Conservation (phyloP, 2,888 invertebrate genomes). For the Leptopterna dolabrata region DNA sequence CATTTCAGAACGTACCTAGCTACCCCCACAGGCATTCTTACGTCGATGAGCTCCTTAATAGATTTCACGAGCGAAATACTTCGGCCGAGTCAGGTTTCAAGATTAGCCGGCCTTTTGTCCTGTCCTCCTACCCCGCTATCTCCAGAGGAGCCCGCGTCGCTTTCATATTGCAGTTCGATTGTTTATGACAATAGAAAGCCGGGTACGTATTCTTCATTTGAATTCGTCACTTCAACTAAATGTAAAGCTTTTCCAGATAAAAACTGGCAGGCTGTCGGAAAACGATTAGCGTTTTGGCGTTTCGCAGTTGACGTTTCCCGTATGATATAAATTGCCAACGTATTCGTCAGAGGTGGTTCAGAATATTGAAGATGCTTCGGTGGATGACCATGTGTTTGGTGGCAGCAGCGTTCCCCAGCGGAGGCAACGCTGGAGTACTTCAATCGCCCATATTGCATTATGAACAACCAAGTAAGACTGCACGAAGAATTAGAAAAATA, state of each 20-base stretch:
- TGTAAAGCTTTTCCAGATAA: not conserved
- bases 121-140: conserved; percentile 14
- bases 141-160: not conserved
- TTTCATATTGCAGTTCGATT: not conserved
- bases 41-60: not conserved
- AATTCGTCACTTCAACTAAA: not conserved
- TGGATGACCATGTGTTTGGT: not conserved
- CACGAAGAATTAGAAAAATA: not conserved
- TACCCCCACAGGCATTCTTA: too few relatives aligned
- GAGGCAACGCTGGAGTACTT: not conserved
- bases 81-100: not conserved
- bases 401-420: not conserved
- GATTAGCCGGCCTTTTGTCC: conserved; percentile 35
- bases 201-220: not conserved
- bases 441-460: conserved; percentile 31
- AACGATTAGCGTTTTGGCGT: not conserved
- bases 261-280: conserved; percentile 20
- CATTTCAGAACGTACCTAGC: too few relatives aligned
- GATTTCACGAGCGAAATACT: not conserved
- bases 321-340: conserved; percentile 15
- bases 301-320: not conserved
- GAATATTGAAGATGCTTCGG: not conserved
- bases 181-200: conserved; percentile 21
- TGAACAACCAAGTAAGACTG: conserved; percentile 31
- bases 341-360: not conserved